Evolutionary conservation across 2,113 vertebrate genomes (phyloP).

Genomic region (Sander vitreus): DNA sequence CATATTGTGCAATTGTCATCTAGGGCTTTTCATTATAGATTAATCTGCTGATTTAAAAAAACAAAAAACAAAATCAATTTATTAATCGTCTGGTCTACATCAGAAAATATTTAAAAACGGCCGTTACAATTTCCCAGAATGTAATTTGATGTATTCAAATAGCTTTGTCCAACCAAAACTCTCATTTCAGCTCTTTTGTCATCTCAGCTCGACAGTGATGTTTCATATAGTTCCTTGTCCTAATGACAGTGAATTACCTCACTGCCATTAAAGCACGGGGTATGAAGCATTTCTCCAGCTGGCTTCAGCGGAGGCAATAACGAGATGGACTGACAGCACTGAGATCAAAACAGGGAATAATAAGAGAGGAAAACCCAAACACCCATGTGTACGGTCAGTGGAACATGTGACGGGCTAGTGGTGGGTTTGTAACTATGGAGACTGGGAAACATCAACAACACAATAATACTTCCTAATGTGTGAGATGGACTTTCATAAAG

Average conservation of each 20-base stretch:
- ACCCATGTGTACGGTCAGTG: conserved; percentile 6
- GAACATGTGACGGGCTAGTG: conserved; percentile 48
- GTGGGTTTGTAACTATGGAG: conserved; percentile 59
- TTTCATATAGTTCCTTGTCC: neutral
- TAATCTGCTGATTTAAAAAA: neutral
- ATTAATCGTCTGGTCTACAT: neutral
- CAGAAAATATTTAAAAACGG: neutral
- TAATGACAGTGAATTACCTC: conserved; percentile 23
- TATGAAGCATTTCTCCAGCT: conserved; percentile 15
- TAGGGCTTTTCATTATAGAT: neutral
- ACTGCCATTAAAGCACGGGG: neutral
- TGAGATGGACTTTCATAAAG: conserved; percentile 1
- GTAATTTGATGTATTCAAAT: neutral
- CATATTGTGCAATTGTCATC: too few relatives aligned
- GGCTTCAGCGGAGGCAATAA: conserved; percentile 21
- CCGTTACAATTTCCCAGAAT: neutral
- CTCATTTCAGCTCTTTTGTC: neutral
- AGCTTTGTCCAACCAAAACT: neutral
- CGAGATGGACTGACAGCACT: conserved; percentile 7
- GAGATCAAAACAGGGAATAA: conserved; percentile 37
- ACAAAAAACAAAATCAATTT: too few relatives aligned
- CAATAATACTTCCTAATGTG: conserved; percentile 22
- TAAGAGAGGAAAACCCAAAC: conserved; percentile 30
- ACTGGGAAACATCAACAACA: conserved; percentile 61
- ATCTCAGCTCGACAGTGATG: conserved; percentile 2